Percentiles rank a stretch among this genome's conserved stretches.
These are phyloP conservation scores for Ophion ellenae DNA, from an alignment of 2,888 invertebrate species.

Conservation along the genomic window DNA sequence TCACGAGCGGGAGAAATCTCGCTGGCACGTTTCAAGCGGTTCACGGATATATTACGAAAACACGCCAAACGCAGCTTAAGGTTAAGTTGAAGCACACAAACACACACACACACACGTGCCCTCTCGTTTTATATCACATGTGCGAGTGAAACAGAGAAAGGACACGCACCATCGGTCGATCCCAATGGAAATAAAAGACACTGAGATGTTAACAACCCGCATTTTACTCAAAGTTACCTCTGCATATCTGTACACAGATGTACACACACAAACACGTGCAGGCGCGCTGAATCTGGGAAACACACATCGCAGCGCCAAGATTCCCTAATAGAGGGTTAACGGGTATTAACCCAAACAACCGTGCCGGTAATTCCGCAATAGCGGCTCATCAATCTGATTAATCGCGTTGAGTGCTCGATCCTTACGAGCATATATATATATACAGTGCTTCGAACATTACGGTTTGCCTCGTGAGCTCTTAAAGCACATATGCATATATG, in stretches of 20 bases:
- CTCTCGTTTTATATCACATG: conserved; percentile 16
- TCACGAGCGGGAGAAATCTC: conserved; percentile 19
- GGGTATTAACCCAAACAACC: conserved; percentile 66
- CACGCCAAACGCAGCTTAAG: conserved; percentile 63
- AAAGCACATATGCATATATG: conserved; percentile 12
- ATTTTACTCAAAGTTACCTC: conserved; percentile 21
- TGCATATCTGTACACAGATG: neutral
- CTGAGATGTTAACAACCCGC: conserved; percentile 13
- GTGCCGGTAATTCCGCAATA: conserved; percentile 64
- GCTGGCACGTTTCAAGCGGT: conserved; percentile 34
- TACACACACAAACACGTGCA: neutral
- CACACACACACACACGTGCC: neutral
- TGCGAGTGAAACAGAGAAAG: conserved; percentile 13
- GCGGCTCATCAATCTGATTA: conserved; percentile 67
- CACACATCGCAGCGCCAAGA: conserved; percentile 53
- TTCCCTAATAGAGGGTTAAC: conserved; percentile 67
- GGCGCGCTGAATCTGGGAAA: conserved; percentile 14
- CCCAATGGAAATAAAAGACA: conserved; percentile 26
- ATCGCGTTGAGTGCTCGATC: conserved; percentile 64
- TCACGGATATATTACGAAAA: conserved; percentile 55
- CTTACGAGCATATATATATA: conserved; percentile 22
- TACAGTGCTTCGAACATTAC: conserved; percentile 58
- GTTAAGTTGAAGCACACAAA: conserved; percentile 31
- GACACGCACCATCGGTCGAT: conserved; percentile 22
- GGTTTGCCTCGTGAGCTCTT: conserved; percentile 39